A percentile compares a stretch with the other conserved stretches of the same genome.
Conservation (phyloP, 2,888 invertebrate species). For the Argyresthia albistria region DNA sequence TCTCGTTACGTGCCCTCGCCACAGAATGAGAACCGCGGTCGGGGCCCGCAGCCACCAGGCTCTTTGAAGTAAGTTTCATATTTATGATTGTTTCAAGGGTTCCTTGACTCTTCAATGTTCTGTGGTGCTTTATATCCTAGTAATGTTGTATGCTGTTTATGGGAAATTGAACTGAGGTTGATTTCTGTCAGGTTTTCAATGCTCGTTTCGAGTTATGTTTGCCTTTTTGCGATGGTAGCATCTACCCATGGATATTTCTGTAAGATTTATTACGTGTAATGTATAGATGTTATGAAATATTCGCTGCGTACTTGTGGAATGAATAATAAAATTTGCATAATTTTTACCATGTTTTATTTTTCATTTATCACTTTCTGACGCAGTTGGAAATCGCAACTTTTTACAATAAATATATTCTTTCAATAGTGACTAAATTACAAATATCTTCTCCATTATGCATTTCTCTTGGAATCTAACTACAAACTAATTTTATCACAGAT, state of each 20-base stretch:
- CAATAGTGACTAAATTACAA: constrained; percentile 47
- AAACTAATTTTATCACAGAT: constrained; percentile 67
- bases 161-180: no score
- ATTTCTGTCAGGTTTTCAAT: no score
- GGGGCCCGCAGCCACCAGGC: constrained; percentile 26
- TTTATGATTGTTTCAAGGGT: constrained; percentile 2
- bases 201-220: no score
- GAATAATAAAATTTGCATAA: constrained; percentile 5
- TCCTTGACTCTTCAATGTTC: neutral
- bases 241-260: no score
- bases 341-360: constrained; percentile 45
- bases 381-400: constrained; percentile 45
- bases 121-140: neutral
- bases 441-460: constrained; percentile 41
- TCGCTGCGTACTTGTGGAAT: no score
- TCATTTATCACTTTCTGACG: constrained; percentile 58
- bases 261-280: no score
- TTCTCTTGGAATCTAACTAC: constrained; percentile 34
- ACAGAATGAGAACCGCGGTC: constrained; percentile 56
- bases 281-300: no score
- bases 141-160: no score
- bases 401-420: constrained; percentile 62
- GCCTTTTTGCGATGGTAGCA: no score
- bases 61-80: constrained; percentile 10
- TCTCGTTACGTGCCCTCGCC: constrained; percentile 42